These are phyloP conservation scores for Phengaris alcon DNA, from an alignment of 2,888 invertebrate species.

Conservation along the genomic window DNA sequence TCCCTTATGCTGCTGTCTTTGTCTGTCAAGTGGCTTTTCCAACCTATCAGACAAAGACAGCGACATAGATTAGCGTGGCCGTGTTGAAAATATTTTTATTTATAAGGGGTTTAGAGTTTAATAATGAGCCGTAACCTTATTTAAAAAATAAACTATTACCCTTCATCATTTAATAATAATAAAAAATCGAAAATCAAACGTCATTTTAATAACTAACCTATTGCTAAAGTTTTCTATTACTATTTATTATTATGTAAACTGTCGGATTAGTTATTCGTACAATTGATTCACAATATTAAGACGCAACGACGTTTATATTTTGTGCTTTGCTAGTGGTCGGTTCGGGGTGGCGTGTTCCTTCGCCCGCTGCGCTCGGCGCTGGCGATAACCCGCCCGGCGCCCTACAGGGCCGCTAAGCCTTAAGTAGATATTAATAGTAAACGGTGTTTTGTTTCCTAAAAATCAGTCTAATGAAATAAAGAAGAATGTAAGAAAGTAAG, in stretches of 20 bases:
- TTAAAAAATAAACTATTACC: no score
- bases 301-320: not conserved
- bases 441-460: not conserved
- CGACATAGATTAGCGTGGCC: no score
- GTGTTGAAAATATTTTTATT: no score
- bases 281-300: constrained; percentile 16
- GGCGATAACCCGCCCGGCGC: constrained; percentile 15
- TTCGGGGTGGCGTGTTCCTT: not conserved
- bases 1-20: no score
- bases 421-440: constrained; percentile 17
- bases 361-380: constrained; percentile 11
- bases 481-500: no score
- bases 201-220: not conserved
- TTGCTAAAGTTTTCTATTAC: not conserved
- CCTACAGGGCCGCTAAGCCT: constrained; percentile 8
- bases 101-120: no score
- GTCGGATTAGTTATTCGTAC: not conserved
- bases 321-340: not conserved
- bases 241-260: not conserved
- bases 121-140: no score
- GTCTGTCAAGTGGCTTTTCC: no score
- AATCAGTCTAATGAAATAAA: not conserved
- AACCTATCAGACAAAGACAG: no score
- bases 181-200: not conserved
- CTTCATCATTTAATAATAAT: no score